These are phyloP conservation scores for Agrochola circellaris DNA, from an alignment of 2,888 invertebrate species.

Conservation along the genomic window DNA sequence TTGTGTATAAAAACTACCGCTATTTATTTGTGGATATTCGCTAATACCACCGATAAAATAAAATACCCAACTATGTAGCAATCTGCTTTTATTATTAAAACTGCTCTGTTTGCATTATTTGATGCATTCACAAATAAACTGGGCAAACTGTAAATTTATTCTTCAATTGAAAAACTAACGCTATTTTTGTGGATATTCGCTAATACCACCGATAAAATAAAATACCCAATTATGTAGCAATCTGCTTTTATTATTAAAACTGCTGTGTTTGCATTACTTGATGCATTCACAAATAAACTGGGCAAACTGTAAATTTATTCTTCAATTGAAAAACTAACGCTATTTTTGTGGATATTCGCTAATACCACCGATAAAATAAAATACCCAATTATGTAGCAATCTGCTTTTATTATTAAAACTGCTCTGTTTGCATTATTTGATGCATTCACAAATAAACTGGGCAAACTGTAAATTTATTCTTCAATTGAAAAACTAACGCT, in stretches of 20 bases:
- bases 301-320: not conserved
- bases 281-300: not conserved
- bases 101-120: not conserved
- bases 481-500: not conserved
- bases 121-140: not conserved
- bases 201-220: not conserved
- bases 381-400: not conserved
- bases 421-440: not conserved
- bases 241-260: constrained; percentile 5
- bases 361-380: not conserved
- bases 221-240: not conserved
- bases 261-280: not conserved
- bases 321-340: not conserved
- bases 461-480: not conserved
- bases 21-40: not conserved
- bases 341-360: not conserved
- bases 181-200: not conserved
- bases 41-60: not conserved
- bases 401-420: constrained; percentile 3
- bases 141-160: not conserved
- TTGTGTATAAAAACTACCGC: too few species aligned
- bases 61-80: not conserved
- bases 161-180: not conserved
- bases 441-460: not conserved
- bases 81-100: constrained; percentile 7